Base-by-base conservation (phyloP, 2,797 vertebrate species). In the Tragopan temminckii region DNA sequence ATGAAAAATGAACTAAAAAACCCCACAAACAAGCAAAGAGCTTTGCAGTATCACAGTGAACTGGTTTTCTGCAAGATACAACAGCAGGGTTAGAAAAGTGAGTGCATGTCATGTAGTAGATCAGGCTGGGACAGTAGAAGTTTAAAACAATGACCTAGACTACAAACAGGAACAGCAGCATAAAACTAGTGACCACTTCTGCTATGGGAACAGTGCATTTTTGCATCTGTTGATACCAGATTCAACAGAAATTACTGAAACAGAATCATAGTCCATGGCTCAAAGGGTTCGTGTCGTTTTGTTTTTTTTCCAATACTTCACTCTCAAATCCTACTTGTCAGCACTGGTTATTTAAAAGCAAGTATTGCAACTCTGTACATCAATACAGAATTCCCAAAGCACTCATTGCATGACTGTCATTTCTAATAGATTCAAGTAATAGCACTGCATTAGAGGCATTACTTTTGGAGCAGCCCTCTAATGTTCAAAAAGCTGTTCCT, bases 391-490 rank as follows among this genome's bases (percentile, higher is more conserved):
- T 66, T 31, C 29, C 40, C 31, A 23, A 45, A 23, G 31, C 20
- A 31, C 62, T n/a, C 13, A 23, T 64, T 10, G 20, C 42, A 45
- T 16, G 31, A 31, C 31, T 64, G 42, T 64, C 62, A 43, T n/a
- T 64, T 64, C 42, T 64, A 14, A 43, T 29, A 43, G 20, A 45
- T 45, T 64, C 31, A n/a, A 64, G 20, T n/a, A n/a, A 40, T 29
- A 62, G 38, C 36, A 27, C 62, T 64, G 42, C 62, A 24, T 10
- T 15, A 17, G 31, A n/a, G 17, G 53, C 31, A 55, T 55, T 55
- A 55, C 31, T n/a, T 55, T 55, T 55, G 53, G 53, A 55, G 29
- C 50, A 55, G 17, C 18, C 53, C 31, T n/a, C 0, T 0, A 5
- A 9, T 11, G 38, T 8, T 52, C 27, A 48, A 89, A 80, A 86